Percentiles rank a stretch among this genome's conserved stretches.
These are phyloP conservation scores for Oncorhynchus keta DNA, from an alignment of 2,113 vertebrate genomes.

Conservation along the genomic window DNA sequence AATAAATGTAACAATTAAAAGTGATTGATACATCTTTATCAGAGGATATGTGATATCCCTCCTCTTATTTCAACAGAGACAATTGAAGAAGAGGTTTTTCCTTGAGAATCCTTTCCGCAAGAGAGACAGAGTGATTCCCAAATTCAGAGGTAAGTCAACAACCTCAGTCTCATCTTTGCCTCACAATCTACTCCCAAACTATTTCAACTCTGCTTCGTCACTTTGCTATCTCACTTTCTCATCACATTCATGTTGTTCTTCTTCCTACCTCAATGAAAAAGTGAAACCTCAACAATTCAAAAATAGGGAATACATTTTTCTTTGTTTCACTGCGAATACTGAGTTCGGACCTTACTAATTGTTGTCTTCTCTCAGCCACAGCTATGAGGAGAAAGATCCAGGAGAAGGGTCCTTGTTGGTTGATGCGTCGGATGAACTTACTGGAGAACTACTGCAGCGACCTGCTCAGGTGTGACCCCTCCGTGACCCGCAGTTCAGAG, in stretches of 20 bases:
- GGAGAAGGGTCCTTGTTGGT: conserved; percentile 54
- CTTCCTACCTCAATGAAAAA: too few relatives aligned
- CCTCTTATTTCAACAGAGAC: conserved; percentile 67
- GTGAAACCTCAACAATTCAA: too few relatives aligned
- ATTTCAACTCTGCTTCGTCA: too few relatives aligned
- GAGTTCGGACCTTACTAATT: neutral
- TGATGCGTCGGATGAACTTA: conserved; percentile 65
- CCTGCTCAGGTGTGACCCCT: conserved; percentile 64
- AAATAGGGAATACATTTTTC: too few relatives aligned
- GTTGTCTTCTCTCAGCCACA: conserved; percentile 39
- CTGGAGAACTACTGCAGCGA: conserved; percentile 77
- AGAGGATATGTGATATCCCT: neutral
- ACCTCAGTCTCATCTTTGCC: neutral
- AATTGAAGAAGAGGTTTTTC: conserved; percentile 81
- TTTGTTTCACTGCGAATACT: neutral
- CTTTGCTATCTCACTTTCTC: neutral
- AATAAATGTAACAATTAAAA: too few relatives aligned
- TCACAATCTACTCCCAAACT: too few relatives aligned
- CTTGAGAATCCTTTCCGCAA: conserved; percentile 61
- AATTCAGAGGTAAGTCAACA: conserved; percentile 64
- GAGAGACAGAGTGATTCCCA: conserved; percentile 65
- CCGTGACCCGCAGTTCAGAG: conserved; percentile 66
- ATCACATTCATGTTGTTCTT: neutral
- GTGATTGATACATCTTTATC: neutral
- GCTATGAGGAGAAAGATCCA: conserved; percentile 46